Evolutionary conservation across 1,140 invertebrate genomes (phyloP).

Genomic region (Psix sp.): DNA sequence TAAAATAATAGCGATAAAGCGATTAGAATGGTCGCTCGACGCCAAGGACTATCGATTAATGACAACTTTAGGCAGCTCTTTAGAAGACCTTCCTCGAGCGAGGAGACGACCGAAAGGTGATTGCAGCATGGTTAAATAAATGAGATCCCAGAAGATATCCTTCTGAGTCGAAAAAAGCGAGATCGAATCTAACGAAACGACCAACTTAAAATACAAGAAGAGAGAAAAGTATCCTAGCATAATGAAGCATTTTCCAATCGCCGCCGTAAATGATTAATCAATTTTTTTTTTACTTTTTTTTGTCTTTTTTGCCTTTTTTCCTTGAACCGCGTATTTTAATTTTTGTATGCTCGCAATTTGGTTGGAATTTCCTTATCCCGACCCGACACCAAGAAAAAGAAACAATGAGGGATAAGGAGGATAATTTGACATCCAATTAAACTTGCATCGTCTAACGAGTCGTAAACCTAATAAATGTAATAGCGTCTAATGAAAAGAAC

Average conservation of each 20-base stretch:
- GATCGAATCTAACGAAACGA: neutral
- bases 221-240: constrained; percentile 42
- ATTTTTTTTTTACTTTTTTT: constrained; percentile 51
- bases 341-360: constrained; percentile 61
- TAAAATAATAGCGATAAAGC: constrained; percentile 23
- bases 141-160: too few relatives aligned
- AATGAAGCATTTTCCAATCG: constrained; percentile 49
- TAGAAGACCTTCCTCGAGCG: too few relatives aligned
- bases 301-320: constrained; percentile 46
- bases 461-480: constrained; percentile 51
- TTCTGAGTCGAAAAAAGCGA: neutral
- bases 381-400: constrained; percentile 68
- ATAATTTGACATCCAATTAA: constrained; percentile 49
- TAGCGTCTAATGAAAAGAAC: constrained; percentile 49
- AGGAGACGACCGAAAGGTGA: constrained; percentile 14
- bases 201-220: constrained; percentile 30
- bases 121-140: too few relatives aligned
- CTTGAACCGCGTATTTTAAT: constrained; percentile 31
- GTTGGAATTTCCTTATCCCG: constrained; percentile 68
- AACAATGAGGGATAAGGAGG: constrained; percentile 41
- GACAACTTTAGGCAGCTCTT: too few relatives aligned
- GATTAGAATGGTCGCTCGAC: too few relatives aligned
- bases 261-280: constrained; percentile 20
- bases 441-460: constrained; percentile 35
- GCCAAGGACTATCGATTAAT: too few relatives aligned